Percentiles rank a stretch among this genome's conserved stretches.
Evolutionary conservation across 2,113 vertebrate species (phyloP).

Genomic region (Phrynosoma blainvillii): DNA sequence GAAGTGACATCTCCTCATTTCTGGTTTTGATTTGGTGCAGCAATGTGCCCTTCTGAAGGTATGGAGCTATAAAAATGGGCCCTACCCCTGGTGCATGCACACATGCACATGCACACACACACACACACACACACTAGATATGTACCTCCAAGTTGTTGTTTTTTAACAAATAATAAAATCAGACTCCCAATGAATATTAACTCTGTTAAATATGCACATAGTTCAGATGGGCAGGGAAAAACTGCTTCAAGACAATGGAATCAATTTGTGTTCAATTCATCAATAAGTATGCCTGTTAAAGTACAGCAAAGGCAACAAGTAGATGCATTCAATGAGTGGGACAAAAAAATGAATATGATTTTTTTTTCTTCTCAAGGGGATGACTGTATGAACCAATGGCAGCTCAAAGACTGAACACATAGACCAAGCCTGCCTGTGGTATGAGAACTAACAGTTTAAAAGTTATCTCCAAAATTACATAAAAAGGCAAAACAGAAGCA

Average conservation of each 20-base stretch:
- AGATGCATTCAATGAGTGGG: background rate
- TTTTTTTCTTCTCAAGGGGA: background rate
- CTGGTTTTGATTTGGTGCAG: no score
- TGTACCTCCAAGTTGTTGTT: no score
- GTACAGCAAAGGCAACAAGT: background rate
- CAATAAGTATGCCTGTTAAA: background rate
- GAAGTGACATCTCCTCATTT: no score
- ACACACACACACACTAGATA: no score
- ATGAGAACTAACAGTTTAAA: background rate
- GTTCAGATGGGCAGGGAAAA: background rate
- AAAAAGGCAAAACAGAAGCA: background rate
- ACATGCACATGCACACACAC: no score
- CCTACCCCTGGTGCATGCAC: no score
- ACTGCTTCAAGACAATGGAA: background rate
- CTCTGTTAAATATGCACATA: background rate
- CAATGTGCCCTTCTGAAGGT: no score
- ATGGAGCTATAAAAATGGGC: no score
- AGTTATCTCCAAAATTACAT: background rate
- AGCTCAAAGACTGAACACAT: no score
- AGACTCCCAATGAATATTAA: background rate
- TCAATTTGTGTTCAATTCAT: background rate
- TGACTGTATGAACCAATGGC: background rate
- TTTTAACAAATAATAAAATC: background rate
- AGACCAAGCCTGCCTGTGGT: no score
- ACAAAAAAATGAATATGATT: background rate